Evolutionary conservation across 2,797 vertebrate genomes (phyloP).

Genomic region (Semotilus atromaculatus): DNA sequence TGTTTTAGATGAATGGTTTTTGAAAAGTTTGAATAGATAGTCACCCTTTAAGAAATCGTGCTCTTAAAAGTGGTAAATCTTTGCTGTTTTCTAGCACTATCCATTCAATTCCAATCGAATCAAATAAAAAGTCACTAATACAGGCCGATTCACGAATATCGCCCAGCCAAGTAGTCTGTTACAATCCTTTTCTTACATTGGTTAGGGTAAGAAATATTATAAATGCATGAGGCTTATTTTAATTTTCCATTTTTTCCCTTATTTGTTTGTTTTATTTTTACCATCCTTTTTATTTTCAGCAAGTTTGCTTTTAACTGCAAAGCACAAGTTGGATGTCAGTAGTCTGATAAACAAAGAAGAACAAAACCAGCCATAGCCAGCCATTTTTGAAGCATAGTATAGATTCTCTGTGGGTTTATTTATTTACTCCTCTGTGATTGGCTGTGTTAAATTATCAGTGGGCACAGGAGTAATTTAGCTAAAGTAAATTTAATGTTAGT

Average conservation of each 20-base stretch:
- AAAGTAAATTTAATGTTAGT: constrained; percentile 27
- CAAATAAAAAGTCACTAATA: neutral
- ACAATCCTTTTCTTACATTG: constrained; percentile 13
- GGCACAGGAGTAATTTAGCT: constrained; percentile 34
- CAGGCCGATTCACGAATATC: neutral
- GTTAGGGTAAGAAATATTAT: constrained; percentile 5
- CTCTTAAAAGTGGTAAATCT: neutral
- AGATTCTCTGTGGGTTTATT: constrained; percentile 25
- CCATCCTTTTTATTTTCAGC: constrained; percentile 43
- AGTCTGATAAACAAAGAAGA: constrained; percentile 8
- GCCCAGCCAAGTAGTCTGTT: neutral
- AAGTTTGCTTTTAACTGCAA: constrained; percentile 40
- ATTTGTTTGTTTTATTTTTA: constrained; percentile 55
- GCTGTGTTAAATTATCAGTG: constrained; percentile 45
- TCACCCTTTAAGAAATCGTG: neutral
- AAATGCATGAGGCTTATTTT: constrained; percentile 60
- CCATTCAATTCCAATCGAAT: neutral
- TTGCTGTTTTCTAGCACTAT: neutral
- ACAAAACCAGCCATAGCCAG: constrained; percentile 13
- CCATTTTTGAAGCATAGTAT: constrained; percentile 26
- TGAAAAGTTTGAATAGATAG: neutral
- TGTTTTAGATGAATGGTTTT: neutral
- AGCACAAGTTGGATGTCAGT: constrained; percentile 30
- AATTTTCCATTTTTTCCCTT: constrained; percentile 65
- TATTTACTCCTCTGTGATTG: constrained; percentile 34